These are phyloP conservation scores for Pycnomerus fuliginosus DNA, from an alignment of 2,888 invertebrate genomes.

Conservation along the genomic window DNA sequence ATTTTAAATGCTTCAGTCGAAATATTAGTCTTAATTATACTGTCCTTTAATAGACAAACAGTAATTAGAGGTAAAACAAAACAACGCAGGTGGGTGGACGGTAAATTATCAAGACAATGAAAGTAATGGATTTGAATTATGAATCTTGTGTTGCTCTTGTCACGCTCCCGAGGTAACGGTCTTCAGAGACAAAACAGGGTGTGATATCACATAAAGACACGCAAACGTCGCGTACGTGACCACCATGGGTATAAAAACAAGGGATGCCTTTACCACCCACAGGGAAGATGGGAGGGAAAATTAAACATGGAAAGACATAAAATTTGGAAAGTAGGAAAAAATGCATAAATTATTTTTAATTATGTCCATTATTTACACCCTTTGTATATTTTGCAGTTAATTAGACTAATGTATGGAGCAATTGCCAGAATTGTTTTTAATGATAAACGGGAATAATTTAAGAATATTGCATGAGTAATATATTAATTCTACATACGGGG, in stretches of 20 bases:
- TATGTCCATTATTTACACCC: constrained; percentile 23
- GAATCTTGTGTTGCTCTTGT: constrained; percentile 37
- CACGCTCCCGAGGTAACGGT: constrained; percentile 27
- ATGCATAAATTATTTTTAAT: constrained; percentile 25
- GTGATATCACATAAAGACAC: constrained; percentile 31
- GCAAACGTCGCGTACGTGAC: too few species aligned
- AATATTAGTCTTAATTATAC: too few species aligned
- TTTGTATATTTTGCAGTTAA: constrained; percentile 25
- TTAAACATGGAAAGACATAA: too few species aligned
- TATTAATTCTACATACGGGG: constrained; percentile 31
- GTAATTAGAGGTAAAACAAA: constrained; percentile 29
- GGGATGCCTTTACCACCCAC: too few species aligned
- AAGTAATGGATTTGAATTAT: constrained; percentile 35
- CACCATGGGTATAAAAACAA: too few species aligned
- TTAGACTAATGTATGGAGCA: constrained; percentile 23
- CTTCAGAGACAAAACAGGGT: constrained; percentile 37
- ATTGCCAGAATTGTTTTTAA: constrained; percentile 24
- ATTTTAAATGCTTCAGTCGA: too few species aligned
- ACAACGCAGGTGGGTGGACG: constrained; percentile 21
- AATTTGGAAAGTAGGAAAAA: constrained; percentile 19
- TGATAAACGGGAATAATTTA: constrained; percentile 33
- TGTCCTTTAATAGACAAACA: constrained; percentile 27
- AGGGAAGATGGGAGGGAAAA: too few species aligned
- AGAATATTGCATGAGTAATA: constrained; percentile 33
- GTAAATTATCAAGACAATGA: constrained; percentile 22